A percentile compares a stretch with the other conserved stretches of the same genome.
Conservation (phyloP, 2,888 invertebrate species). For the Nezara viridula region DNA sequence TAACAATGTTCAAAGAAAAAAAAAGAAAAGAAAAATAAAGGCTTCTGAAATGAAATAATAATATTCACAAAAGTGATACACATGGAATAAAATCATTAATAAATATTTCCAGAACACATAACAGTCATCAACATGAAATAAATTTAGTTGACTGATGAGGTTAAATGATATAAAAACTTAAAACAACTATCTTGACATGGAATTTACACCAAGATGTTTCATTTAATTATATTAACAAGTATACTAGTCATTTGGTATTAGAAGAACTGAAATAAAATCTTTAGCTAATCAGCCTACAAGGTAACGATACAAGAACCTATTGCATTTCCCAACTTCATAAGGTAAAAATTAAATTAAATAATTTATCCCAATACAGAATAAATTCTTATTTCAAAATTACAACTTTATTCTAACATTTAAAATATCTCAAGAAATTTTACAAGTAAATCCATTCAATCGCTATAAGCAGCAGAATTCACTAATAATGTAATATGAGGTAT, state of each 20-base stretch:
- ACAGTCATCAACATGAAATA: constrained; percentile 26
- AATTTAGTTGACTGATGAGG: background rate
- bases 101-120: constrained; percentile 46
- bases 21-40: constrained; percentile 4
- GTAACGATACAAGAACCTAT: constrained; percentile 4
- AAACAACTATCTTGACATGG: constrained; percentile 11
- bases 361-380: background rate
- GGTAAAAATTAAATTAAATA: constrained; percentile 3
- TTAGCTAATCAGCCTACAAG: constrained; percentile 7
- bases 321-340: constrained; percentile 3
- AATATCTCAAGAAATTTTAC: background rate
- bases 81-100: constrained; percentile 51
- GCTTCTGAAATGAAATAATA: constrained; percentile 21
- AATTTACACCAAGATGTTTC: constrained; percentile 28
- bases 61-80: constrained; percentile 6
- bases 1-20: constrained; percentile 13
- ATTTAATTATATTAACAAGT: constrained; percentile 35
- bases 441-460: background rate
- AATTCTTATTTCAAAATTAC: constrained; percentile 15
- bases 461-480: background rate
- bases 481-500: background rate
- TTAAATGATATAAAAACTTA: constrained; percentile 40
- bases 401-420: constrained; percentile 12
- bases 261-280: constrained; percentile 23
- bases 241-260: constrained; percentile 42